These are phyloP conservation scores for Leucopsar rothschildi DNA, from an alignment of 2,113 vertebrate species.

Conservation along the genomic window DNA sequence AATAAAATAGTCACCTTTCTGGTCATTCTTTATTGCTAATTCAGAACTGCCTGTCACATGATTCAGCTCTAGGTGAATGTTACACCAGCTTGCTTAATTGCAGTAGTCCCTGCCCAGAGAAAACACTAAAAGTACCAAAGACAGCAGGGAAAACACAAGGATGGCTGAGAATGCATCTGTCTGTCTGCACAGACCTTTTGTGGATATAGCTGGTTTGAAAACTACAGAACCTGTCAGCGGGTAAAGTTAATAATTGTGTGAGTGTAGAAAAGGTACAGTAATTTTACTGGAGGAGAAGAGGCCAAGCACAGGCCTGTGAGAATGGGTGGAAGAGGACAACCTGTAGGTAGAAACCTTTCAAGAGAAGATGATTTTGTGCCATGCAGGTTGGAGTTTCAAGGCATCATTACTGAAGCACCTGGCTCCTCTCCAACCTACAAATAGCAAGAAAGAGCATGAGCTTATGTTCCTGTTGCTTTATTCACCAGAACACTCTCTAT, in stretches of 20 bases:
- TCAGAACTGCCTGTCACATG: background rate
- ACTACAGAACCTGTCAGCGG: background rate
- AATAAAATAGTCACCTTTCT: constrained; percentile 26
- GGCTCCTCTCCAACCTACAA: background rate
- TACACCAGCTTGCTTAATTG: background rate
- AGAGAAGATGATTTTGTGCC: background rate
- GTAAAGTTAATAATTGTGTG: background rate
- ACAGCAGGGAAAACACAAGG: background rate
- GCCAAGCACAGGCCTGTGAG: background rate
- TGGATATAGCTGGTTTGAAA: background rate
- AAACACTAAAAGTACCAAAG: background rate
- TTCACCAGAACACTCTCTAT: background rate
- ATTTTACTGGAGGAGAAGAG: background rate
- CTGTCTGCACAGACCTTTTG: background rate
- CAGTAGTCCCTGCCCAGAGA: background rate
- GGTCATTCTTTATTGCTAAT: background rate
- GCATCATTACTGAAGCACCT: background rate
- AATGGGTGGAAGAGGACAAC: background rate
- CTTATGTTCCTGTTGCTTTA: background rate
- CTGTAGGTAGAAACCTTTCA: background rate
- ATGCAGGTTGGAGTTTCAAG: background rate
- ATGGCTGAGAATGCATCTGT: fast-evolving
- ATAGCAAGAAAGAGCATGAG: background rate
- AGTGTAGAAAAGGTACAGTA: background rate
- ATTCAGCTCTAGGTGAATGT: background rate